Conservation (phyloP, 2,797 vertebrate genomes). For the Botia kubotai region DNA sequence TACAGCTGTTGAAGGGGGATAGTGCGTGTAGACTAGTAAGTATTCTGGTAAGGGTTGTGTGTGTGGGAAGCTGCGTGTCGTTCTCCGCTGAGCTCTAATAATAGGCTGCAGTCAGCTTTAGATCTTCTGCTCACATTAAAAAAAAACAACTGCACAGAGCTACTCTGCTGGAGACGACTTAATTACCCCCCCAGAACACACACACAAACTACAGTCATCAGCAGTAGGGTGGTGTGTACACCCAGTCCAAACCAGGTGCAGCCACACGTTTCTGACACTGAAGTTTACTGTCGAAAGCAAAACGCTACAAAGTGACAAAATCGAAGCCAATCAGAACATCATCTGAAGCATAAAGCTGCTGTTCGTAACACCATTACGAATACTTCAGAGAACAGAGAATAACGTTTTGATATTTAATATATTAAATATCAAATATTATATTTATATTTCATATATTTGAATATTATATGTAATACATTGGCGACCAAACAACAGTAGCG, state of each 20-base stretch:
- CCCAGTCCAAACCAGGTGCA: conserved; percentile 8
- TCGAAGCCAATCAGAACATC: neutral
- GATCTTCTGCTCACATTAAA: conserved; percentile 51
- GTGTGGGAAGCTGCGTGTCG: conserved; percentile 13
- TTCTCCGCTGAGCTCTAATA: conserved; percentile 52
- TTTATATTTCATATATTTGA: no score
- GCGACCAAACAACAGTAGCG: no score
- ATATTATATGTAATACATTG: no score
- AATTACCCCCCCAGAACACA: conserved; percentile 55
- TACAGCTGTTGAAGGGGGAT: conserved; percentile 3
- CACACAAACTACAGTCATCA: conserved; percentile 23
- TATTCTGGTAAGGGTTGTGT: conserved; percentile 5
- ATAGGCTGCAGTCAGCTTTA: conserved; percentile 57
- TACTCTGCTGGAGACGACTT: conserved; percentile 64
- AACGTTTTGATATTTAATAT: no score
- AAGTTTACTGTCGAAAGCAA: conserved; percentile 1
- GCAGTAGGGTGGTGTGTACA: neutral
- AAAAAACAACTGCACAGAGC: conserved; percentile 54
- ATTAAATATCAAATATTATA: no score
- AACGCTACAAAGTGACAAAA: no score
- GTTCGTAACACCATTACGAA: no score
- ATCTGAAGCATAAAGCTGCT: no score
- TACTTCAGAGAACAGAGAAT: no score
- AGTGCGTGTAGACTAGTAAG: neutral
- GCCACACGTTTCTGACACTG: neutral